A percentile compares a stretch with the other conserved stretches of the same genome.
These are phyloP conservation scores for Takifugu bimaculatus DNA, from an alignment of 2,113 vertebrate genomes.

Conservation along the genomic window DNA sequence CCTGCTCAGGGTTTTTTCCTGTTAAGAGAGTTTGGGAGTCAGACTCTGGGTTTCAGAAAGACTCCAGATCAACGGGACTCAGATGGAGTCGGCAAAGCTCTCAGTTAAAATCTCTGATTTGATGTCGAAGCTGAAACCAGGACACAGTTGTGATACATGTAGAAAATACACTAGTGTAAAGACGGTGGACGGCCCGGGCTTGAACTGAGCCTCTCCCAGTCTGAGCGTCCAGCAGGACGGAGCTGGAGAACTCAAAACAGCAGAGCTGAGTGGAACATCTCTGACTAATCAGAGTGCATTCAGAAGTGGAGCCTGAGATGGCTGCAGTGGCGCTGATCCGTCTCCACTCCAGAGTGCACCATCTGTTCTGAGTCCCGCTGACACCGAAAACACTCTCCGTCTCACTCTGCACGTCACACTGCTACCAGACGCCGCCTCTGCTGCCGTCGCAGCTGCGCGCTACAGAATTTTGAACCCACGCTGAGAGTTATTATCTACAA, in stretches of 20 bases:
- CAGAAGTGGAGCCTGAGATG: constrained; percentile 8
- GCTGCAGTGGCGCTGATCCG: constrained; percentile 46
- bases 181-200: no score
- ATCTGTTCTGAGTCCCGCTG: constrained; percentile 51
- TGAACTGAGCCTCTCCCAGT: neutral
- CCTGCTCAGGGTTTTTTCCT: no score
- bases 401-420: constrained; percentile 37
- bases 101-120: no score
- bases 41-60: no score
- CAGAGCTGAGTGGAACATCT: no score
- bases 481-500: constrained; percentile 28
- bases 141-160: no score
- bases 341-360: constrained; percentile 49
- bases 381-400: constrained; percentile 29
- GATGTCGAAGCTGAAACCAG: no score
- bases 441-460: constrained; percentile 19
- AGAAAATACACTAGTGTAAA: no score
- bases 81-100: no score
- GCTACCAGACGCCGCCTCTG: constrained; percentile 29
- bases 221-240: neutral
- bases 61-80: no score
- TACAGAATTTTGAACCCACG: constrained; percentile 26
- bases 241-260: no score
- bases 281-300: constrained; percentile 50
- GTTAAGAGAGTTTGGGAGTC: no score